Evolutionary conservation across 2,113 vertebrate species (phyloP).

Genomic region (Stictonetta naevosa): DNA sequence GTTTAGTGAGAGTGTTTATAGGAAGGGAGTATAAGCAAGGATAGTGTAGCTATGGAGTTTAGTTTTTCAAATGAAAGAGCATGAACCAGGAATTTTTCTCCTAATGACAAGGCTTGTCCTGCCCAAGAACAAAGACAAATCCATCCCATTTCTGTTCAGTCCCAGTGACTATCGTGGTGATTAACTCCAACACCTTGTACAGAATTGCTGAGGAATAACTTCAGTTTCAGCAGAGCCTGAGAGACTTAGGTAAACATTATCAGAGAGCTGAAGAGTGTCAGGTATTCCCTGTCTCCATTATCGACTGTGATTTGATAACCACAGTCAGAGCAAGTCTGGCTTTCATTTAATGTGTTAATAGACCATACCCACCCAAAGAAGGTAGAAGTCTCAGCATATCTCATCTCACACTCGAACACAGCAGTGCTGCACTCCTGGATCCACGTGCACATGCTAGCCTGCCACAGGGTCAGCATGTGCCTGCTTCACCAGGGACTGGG

Average conservation of each 20-base stretch:
- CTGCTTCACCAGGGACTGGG: not conserved
- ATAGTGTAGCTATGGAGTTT: not conserved
- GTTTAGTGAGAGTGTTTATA: slow-evolving; percentile 29
- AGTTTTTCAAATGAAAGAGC: not conserved
- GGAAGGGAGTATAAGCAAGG: not conserved
- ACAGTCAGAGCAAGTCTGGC: not conserved
- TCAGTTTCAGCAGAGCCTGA: not conserved
- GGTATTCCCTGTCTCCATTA: not conserved
- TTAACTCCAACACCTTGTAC: not conserved
- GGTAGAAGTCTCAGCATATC: not conserved
- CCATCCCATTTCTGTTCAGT: not conserved
- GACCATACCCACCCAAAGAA: not conserved
- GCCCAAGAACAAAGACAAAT: not conserved
- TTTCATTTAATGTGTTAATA: not conserved
- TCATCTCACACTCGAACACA: not conserved
- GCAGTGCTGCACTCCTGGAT: not conserved
- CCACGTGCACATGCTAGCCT: accelerated
- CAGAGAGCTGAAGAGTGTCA: not conserved
- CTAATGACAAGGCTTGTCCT: not conserved
- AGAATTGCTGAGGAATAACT: not conserved
- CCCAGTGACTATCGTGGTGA: accelerated
- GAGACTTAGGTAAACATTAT: not conserved
- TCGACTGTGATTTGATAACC: not conserved
- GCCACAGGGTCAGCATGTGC: not conserved
- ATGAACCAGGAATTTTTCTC: not conserved